Evolutionary conservation across 1,140 invertebrate genomes (phyloP).

Genomic region (Cyphomyrmex costatus): DNA sequence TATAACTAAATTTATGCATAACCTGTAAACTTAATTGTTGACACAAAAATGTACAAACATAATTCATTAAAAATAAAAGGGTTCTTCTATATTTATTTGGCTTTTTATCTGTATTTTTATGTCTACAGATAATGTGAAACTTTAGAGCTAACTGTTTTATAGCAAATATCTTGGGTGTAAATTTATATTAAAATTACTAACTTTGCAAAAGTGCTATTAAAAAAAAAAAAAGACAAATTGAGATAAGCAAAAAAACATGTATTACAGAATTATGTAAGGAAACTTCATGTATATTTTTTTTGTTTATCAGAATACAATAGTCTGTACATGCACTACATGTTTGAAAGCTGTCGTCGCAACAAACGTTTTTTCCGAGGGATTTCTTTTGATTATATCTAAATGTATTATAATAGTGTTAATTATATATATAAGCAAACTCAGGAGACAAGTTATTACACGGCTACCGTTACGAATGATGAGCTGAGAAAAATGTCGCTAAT

Average conservation of each 20-base stretch:
- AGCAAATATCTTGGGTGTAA: background rate
- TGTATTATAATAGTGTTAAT: constrained; percentile 53
- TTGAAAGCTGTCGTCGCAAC: constrained; percentile 55
- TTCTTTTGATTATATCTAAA: constrained; percentile 55
- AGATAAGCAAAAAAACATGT: constrained; percentile 17
- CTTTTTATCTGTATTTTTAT: constrained; percentile 66
- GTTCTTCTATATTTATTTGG: constrained; percentile 78
- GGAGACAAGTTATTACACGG: constrained; percentile 50
- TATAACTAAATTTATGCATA: constrained; percentile 66
- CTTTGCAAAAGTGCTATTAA: background rate
- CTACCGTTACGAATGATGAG: constrained; percentile 40
- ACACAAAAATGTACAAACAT: constrained; percentile 81
- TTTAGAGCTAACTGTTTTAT: constrained; percentile 35
- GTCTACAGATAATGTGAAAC: constrained; percentile 40
- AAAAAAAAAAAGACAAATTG: background rate
- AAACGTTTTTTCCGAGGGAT: constrained; percentile 26
- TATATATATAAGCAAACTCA: constrained; percentile 53
- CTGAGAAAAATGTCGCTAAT: constrained; percentile 28
- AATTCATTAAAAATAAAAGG: constrained; percentile 80
- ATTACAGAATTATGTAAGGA: constrained; percentile 38
- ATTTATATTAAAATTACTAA: constrained; percentile 12
- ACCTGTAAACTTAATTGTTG: constrained; percentile 79
- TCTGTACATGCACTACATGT: constrained; percentile 63
- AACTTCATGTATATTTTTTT: constrained; percentile 60
- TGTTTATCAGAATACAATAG: constrained; percentile 59